Evolutionary conservation across 37 sponge, comb jelly and placozoan species (phyloP).

Genomic region (Aplysina aerophoba): DNA sequence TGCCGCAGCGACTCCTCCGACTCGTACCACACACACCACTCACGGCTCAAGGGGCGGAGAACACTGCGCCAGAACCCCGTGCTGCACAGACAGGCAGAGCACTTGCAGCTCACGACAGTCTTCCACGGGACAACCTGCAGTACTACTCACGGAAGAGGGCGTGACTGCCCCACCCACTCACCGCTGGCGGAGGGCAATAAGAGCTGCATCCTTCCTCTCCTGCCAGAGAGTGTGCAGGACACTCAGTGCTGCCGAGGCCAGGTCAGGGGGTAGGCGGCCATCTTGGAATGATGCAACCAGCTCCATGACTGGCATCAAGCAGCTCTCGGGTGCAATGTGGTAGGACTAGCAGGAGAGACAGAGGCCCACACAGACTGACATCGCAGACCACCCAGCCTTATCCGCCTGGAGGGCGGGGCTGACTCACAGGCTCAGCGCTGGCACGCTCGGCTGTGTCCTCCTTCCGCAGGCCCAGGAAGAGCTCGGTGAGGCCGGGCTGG

Average conservation of each 20-base stretch:
- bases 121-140: no score
- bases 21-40: slow-evolving; percentile 24
- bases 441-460: not conserved
- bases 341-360: no score
- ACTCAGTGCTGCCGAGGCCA: not conserved
- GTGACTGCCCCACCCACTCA: not conserved
- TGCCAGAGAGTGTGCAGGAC: slow-evolving; percentile 62
- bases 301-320: slow-evolving; percentile 57
- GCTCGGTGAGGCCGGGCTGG: slow-evolving; percentile 80
- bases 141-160: no score
- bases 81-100: not conserved
- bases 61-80: not conserved
- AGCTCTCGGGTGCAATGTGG: slow-evolving; percentile 40
- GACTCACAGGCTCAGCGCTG: no score
- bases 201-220: slow-evolving; percentile 60
- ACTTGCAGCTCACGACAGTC: no score
- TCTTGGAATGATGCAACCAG: slow-evolving; percentile 44
- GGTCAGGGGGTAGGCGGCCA: not conserved
- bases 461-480: slow-evolving; percentile 53
- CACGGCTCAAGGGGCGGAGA: not conserved
- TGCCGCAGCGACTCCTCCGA: slow-evolving; percentile 12
- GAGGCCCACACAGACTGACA: no score
- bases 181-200: slow-evolving; percentile 48
- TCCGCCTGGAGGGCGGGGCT: no score
- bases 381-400: no score